These are phyloP conservation scores for Drosophila sturtevanti DNA, from an alignment of 1,140 invertebrate species.

Conservation along the genomic window DNA sequence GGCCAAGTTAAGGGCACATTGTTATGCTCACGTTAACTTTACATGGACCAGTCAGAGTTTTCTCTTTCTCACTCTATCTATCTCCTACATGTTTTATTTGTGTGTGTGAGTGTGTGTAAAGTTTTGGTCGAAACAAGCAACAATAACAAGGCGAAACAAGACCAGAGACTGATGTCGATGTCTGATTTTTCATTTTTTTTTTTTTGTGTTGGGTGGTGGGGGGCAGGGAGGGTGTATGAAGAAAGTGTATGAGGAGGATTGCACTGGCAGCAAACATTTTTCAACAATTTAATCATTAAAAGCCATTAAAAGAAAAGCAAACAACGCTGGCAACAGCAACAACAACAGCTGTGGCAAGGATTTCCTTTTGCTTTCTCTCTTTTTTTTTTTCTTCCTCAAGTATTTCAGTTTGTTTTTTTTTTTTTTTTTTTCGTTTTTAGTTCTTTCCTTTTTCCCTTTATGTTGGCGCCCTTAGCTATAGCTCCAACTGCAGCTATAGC, in stretches of 20 bases:
- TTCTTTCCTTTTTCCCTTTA: constrained; percentile 10
- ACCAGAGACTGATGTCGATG: constrained; percentile 1
- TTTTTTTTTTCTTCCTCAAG: neutral
- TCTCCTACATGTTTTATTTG: neutral
- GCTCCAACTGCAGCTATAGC: neutral
- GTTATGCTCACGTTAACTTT: constrained; percentile 61
- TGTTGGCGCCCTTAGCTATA: constrained; percentile 7
- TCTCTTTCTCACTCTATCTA: neutral
- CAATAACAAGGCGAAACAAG: constrained; percentile 43
- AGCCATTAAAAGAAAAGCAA: constrained; percentile 57
- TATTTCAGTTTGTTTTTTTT: constrained; percentile 16
- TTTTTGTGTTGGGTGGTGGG: neutral
- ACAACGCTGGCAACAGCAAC: constrained; percentile 19
- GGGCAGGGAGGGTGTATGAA: neutral
- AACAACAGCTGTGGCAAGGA: constrained; percentile 15
- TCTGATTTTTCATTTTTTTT: too few species aligned
- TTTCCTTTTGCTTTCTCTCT: neutral
- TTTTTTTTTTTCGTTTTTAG: constrained; percentile 14
- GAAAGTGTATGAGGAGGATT: neutral
- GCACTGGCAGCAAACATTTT: constrained; percentile 30
- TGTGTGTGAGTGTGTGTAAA: constrained; percentile 31
- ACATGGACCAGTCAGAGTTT: constrained; percentile 25
- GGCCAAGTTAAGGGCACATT: constrained; percentile 53
- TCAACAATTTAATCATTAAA: constrained; percentile 74
- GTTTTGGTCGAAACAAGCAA: constrained; percentile 44